Evolutionary conservation across 2,888 invertebrate genomes (phyloP), one percentile per base, ranked within the genome.

Genomic region (Rhyacophila evoluta): DNA sequence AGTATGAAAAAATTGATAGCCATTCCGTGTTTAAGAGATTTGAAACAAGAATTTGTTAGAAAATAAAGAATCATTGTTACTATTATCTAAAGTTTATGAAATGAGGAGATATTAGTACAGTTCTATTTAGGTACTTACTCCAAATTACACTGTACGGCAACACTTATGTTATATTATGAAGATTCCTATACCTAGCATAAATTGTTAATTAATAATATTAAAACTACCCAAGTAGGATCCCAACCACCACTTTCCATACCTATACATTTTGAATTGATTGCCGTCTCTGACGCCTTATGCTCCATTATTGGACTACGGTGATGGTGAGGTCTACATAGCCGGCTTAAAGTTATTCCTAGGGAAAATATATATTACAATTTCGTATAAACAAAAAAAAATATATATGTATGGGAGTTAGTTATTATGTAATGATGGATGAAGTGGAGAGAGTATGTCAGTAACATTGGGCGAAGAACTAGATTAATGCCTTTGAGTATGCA

Each of bases 201-300:
- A 15, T 3, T 55, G 37, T 70, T 67, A 27, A 12, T 69, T 28
- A 39, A 41, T 15, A 41, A 25, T 68, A 55, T 72, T 69, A 68
- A 41, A 72, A 15, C 69, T 19, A 67, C 78, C 76, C 37, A 68
- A n/a, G n/a, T n/a, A n/a, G n/a, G 39, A 72, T 78, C 69, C 81
- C 81, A 74, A 75, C 27, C 76, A 81, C 81, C 81, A 74, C 73
- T 75, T 39, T 75, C 74, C 82, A 82, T 82, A 82, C 82, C 82
- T 82, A 82, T 77, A 41, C 29, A 67, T 41, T 73, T 79, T 38
- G 78, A 72, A 69, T 75, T 77, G 75, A 75, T 55, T 55, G 37
- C 72, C 74, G 38, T 79, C 78, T 74, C 33, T 67, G 79, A 68
- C 71, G 25, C 75, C 67, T 67, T 74, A 37, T 28, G 72, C 28